Base-by-base conservation (phyloP, 2,888 invertebrate genomes). In the Aphidius colemani region DNA sequence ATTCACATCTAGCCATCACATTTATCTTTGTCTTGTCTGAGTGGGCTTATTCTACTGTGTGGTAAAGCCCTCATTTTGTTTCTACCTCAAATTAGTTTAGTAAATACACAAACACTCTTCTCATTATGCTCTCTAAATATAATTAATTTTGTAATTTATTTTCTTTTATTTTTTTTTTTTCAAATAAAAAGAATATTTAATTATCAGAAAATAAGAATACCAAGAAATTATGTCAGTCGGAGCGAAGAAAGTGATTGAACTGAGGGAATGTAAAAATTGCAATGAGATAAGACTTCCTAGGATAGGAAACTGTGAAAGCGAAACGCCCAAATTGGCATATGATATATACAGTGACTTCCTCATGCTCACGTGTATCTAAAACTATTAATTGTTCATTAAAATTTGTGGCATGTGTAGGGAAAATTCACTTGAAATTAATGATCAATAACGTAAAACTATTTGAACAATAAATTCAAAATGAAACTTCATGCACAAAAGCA, bases 351-450 rank as follows among this genome's bases (percentile, higher is more conserved):
- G 13, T 6, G 6, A 51, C 51, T 59, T 50, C 51, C 51, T 44
- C 43, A 6, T 53, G 39, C 11, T 18, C 10, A 39, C 40, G 7
- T 49, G 4, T n/a, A 7, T 49, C 7, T 41, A 53, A 46, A 51
- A 60, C 53, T 64, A 30, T 64, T 62, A 53, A 59, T 61, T 62
- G 56, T 43, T 43, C 50, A 59, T 62, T 46, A 55, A 44, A 55
- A 44, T 53, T 51, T 53, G 48, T 46, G 61, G 65, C 62, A 66
- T 62, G 63, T 2, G 2, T 45, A 41, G 69, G 51, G 69, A 67
- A 69, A 69, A 66, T 53, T 40, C 18, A 53, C 18, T 49, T 51
- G 59, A 60, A 67, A 67, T 60, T 60, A 60, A 67, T 7, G 13
- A 56, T 51, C 48, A 55, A 61, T 61, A 61, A 55, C 48, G n/a